Base-by-base conservation (phyloP, 2,888 invertebrate genomes). In the Melanargia galathea region DNA sequence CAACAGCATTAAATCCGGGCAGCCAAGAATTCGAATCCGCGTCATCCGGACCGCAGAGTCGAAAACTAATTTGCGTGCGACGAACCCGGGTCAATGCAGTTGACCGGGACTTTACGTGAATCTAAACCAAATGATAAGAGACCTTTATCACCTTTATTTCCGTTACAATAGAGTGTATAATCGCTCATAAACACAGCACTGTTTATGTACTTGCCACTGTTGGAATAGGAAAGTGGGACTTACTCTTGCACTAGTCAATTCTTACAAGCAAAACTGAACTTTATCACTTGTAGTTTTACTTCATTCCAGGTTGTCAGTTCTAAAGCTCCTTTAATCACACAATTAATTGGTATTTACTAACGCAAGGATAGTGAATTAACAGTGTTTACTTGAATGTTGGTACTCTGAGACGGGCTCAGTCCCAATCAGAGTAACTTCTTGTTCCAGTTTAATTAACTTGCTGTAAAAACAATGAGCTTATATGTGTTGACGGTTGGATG, bases 41-140 rank as follows among this genome's bases (percentile, higher is more conserved):
- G 57, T 62, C 60, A 66, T 52, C 46, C 60, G 58, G 40, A 64
- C 60, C 55, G 20, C 57, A 60, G 54, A 55, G 58, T 60, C 51
- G 62, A 66, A 68, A 68, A 66, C 66, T 66, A 66, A 68, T 66
- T 64, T 66, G 62, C 68, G 64, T 64, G 62, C 58, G 61, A 43
- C 60, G 48, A 66, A 57, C 64, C 64, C 60, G 62, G 68, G 64
- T 64, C 68, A 68, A 62, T 66, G 60, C 58, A 64, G 57, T 66
- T 64, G 65, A 66, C 68, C 58, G 54, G 68, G 63, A 58, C 64
- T 68, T 40, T 57, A 66, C 65, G 71, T 73, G 24, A 52, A 58
- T 48, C 33, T 22, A 16, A 52, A 58, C 8, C 22, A 20, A 16
- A 22, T n/a, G 10, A 45, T 45, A 51, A 26, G 30, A 54, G 22